phyloP scores from a whole-genome alignment of 2,113 vertebrate species.

The Calyptomena viridis region DNA sequence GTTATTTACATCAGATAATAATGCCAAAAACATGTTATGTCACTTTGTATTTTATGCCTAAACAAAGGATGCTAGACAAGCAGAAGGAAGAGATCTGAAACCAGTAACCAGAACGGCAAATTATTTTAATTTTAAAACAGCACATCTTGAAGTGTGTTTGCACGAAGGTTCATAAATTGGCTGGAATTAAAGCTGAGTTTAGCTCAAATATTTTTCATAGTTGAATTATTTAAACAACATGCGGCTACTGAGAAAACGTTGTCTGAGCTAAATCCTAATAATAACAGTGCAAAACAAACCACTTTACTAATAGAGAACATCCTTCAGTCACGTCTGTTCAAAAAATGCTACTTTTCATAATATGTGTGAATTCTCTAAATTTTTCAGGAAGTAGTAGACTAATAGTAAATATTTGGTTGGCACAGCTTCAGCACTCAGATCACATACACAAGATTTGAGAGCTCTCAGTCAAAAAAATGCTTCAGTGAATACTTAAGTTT shows the following conservation, averaged over 20 bases:
- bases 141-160: constrained; percentile 26
- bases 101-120: constrained; percentile 21
- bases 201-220: constrained; percentile 36
- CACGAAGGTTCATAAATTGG: constrained; percentile 16
- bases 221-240: constrained; percentile 29
- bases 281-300: neutral
- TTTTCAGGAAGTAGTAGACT: neutral
- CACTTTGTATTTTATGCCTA: neutral
- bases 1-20: neutral
- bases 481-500: constrained; percentile 8
- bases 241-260: neutral
- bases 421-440: neutral
- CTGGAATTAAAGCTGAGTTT: constrained; percentile 9
- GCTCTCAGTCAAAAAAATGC: neutral
- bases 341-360: neutral
- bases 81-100: constrained; percentile 32
- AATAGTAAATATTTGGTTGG: constrained; percentile 29
- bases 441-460: neutral
- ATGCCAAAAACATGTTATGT: neutral
- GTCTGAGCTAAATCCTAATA: constrained; percentile 18
- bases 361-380: neutral
- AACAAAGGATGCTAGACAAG: constrained; percentile 35
- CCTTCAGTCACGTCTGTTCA: neutral
- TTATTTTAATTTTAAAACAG: neutral
- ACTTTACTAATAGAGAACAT: neutral